Evolutionary conservation across 2,797 vertebrate species (phyloP), one percentile per base, ranked within the genome.

Genomic region (Fistularia tabacaria): DNA sequence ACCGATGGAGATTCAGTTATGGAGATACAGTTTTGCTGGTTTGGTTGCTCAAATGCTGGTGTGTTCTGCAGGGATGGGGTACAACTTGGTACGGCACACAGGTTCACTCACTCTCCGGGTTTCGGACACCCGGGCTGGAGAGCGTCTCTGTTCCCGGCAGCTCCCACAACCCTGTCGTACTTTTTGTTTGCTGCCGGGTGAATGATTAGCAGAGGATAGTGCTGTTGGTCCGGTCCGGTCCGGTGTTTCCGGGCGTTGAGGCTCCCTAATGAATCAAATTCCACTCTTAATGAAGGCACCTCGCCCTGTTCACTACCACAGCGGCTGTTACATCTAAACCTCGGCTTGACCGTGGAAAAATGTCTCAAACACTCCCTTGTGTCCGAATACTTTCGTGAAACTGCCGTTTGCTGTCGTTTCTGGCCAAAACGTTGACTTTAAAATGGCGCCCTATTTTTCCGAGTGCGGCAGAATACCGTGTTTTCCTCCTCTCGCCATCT

Each of bases 401-500:
- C 25, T 25, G 25, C 25, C 25, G 25, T 25, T 25, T 3, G 25
- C 25, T 25, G 25, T 25, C 25, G 5, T 46, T 15, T 14, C 10
- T 6, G 36, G 7, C 7, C 8, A 37, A 8, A 3, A 10, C 44
- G 14, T 44, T 37, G 74, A 82, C 57, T 74, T 74, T 60, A 36
- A 69, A 60, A 57, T 4, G 46, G 48, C 48, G 87, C 66, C 67
- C 91, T 91, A 92, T 62, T 87, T 92, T 89, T 67, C 68, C 46
- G 39, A 77, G 69, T 74, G 92, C 92, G 92, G 90, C 80, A 79
- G 90, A 84, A 91, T 90, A 92, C 83, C 8, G 49, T 66, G 44
- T 74, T 76, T 76, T 69, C 64, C 71, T 65, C 66, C 63, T 15
- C 76, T 84, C 87, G 92, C 91, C 92, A 93, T 92, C 91, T 93